A percentile compares a stretch with the other conserved stretches of the same genome.
Conservation (phyloP, 2,113 vertebrate species). For the Beaufortia kweichowensis region DNA sequence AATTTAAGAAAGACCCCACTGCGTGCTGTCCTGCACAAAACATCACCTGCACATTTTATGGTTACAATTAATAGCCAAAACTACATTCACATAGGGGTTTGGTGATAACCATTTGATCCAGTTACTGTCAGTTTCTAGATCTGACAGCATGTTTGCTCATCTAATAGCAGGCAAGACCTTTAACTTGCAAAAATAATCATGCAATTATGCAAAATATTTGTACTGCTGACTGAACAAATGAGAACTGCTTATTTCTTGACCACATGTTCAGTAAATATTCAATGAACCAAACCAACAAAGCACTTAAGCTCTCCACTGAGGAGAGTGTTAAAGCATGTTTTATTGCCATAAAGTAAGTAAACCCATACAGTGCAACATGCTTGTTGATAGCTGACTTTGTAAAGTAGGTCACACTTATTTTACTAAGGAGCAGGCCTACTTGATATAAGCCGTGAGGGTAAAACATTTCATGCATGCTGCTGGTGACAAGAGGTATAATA, state of each 20-base stretch:
- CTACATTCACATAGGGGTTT: neutral
- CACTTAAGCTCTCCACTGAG: neutral
- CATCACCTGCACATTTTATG: neutral
- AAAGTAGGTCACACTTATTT: slow-evolving; percentile 13
- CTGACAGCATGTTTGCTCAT: too few relatives aligned
- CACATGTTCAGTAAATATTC: neutral
- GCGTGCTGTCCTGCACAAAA: neutral
- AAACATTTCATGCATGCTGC: neutral
- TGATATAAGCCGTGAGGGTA: neutral
- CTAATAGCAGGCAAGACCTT: neutral
- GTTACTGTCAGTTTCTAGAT: too few relatives aligned
- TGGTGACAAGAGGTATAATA: neutral
- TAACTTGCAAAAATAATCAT: slow-evolving; percentile 3
- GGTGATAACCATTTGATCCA: neutral
- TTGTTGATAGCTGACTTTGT: slow-evolving; percentile 3
- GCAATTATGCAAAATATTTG: neutral
- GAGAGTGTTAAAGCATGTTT: too few relatives aligned
- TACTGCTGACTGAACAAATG: neutral
- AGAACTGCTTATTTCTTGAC: neutral
- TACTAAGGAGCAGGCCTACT: neutral
- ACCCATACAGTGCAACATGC: neutral
- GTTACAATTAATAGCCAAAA: neutral
- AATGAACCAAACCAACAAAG: neutral
- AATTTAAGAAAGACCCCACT: too few relatives aligned
- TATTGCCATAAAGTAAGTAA: neutral